Base-by-base conservation (phyloP, 2,888 invertebrate genomes). In the Diabrotica balteata region DNA sequence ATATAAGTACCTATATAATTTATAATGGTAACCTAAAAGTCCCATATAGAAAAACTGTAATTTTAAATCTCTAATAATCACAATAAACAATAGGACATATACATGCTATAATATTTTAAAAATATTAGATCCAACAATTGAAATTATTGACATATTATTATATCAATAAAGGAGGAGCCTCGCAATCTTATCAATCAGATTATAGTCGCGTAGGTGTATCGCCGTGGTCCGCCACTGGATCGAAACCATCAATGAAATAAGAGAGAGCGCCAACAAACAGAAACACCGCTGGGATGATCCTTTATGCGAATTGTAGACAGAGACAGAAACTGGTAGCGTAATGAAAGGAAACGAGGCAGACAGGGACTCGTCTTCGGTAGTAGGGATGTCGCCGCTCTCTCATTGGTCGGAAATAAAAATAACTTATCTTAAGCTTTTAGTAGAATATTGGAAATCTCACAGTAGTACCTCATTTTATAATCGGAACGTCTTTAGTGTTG, bases 401-500 rank as follows among this genome's bases (percentile, higher is more conserved):
- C 45, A 77, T 77, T 77, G 77, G 77, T 63, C 57, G 69, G 52
- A 65, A 68, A 65, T 64, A 58, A 59, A 67, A 72, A 71, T 72
- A 73, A 75, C 75, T 73, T 73, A 70, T 75, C 76, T 77, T 73
- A 74, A 72, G 67, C 71, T 75, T 78, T 77, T 70, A 67, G 68
- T 72, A 69, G 75, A 76, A 73, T 72, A 72, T 70, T 66, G 71
- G 69, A 72, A 68, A 68, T 59, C 62, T 67, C 66, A 70, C 73
- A 73, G 72, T 76, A 70, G 65, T 32, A 32, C 32, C 67, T 66
- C 68, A 72, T 71, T 69, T 71, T 65, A 70, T 46, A 55, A 67
- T 65, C 58, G 66, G 43, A 62, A 68, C 61, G 66, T 59, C 66
- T 63, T 62, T 59, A 44, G 65, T 72, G 59, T 70, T 68, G 69